A percentile compares a stretch with the other conserved stretches of the same genome.
These are phyloP conservation scores for Lepeophtheirus nordmannii DNA, from an alignment of 2,888 invertebrate genomes.

Conservation along the genomic window DNA sequence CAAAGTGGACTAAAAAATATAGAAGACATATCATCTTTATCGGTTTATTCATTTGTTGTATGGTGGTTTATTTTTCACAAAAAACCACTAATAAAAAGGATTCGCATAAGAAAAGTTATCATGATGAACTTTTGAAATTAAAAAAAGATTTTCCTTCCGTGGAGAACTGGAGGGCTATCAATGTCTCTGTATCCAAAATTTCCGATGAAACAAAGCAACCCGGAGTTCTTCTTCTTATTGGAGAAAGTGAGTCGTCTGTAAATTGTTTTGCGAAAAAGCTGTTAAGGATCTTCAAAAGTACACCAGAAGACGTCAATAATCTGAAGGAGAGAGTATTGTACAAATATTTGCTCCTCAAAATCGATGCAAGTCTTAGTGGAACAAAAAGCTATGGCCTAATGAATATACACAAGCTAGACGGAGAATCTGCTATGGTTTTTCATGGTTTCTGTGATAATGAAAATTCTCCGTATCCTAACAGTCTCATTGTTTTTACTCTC, in stretches of 20 bases:
- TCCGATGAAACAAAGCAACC: neutral
- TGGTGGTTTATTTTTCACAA: too few relatives aligned
- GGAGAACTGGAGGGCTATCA: neutral
- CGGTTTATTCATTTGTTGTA: too few relatives aligned
- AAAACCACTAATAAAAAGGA: too few relatives aligned
- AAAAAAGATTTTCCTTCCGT: neutral
- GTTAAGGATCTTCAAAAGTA: neutral
- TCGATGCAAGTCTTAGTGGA: neutral
- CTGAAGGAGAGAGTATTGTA: neutral
- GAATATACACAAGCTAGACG: neutral
- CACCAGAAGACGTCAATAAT: neutral
- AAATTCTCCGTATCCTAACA: neutral
- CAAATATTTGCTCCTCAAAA: neutral
- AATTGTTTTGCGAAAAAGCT: neutral
- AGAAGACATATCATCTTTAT: too few relatives aligned
- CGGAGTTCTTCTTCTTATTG: neutral
- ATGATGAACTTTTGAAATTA: neutral
- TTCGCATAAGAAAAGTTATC: too few relatives aligned
- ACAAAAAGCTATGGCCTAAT: neutral
- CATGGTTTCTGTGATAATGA: neutral
- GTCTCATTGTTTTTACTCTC: neutral
- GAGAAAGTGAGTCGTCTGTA: neutral
- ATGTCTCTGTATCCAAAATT: neutral
- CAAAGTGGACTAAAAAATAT: too few relatives aligned
- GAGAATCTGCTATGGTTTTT: neutral